A percentile compares a stretch with the other conserved stretches of the same genome.
Conservation (phyloP, 2,113 vertebrate genomes). For the Tragulus kanchil region DNA sequence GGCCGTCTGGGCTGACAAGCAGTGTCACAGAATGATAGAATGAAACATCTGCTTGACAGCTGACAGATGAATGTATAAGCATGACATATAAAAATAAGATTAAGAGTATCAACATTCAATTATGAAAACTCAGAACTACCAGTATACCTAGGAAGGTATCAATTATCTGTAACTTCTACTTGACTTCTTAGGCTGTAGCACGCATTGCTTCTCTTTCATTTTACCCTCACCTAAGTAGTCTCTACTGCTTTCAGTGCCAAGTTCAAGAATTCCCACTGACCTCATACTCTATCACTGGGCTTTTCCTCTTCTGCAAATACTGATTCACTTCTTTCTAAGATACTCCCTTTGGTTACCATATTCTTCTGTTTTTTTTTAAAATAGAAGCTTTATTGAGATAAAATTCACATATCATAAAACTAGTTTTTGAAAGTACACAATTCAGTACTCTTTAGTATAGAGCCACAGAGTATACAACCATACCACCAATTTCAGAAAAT, state of each 20-base stretch:
- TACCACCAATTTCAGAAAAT: conserved; percentile 19
- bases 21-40: not conserved
- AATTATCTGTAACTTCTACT: not conserved
- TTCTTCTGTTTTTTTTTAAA: not conserved
- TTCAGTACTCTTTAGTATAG: conserved; percentile 32
- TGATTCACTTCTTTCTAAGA: conserved; percentile 37
- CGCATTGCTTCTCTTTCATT: not conserved
- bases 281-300: not conserved
- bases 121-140: not conserved
- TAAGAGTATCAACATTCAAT: not conserved
- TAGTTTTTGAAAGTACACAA: conserved; percentile 15
- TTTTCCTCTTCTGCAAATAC: conserved; percentile 26
- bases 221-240: not conserved
- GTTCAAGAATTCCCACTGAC: conserved; percentile 30
- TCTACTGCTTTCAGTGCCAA: not conserved
- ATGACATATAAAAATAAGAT: not conserved
- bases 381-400: conserved; percentile 27
- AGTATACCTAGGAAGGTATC: not conserved
- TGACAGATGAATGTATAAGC: not conserved
- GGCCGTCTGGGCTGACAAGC: not conserved
- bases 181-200: not conserved
- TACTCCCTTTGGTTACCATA: not conserved
- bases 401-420: not conserved
- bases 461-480: not conserved
- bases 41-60: conserved; percentile 22